Evolutionary conservation across 2,888 invertebrate species (phyloP), one percentile per base, ranked within the genome.

Genomic region (Lymantria monacha): DNA sequence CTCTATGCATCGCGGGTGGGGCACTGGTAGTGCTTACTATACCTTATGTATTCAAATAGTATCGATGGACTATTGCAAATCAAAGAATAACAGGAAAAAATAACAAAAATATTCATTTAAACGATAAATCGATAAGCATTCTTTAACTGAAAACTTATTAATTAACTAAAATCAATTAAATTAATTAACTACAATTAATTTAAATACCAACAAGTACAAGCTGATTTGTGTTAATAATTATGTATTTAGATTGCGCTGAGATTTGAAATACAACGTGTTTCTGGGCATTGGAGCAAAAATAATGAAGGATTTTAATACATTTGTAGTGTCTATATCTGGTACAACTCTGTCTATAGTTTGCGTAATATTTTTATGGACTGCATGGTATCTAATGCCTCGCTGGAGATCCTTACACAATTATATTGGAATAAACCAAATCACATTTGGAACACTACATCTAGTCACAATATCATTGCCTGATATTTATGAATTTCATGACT

Each of bases 391-490:
- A 12, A 38, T 54, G 11, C 48, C 54, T 13, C 44, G 41, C 42
- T 54, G 54, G 54, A 41, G 50, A 12, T 51, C 48, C 0, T 40
- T 51, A 37, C 50, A 45, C 30, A 50, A 54, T 33, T 54, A 51
- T 11, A 48, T 54, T 9, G 46, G 40, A 10, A 12, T 51, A 0
- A 51, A 51, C 36, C 53, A 54, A 42, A 48, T 54, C 11, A 1
- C 47, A 31, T 9, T 10, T 9, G 53, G 47, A 37, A 50, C 49
- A 0, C 11, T 50, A 8, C 47, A 49, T 30, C 13, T 53, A 13
- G 9, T 38, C 1, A 9, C 14, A 1, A 41, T 14, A 12, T 14
- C 7, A 5, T 3, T 38, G 3, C 15, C 14, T 12, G 15, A 12
- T 14, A 14, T 22, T 22, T 22, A 22, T 5, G 22, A 22, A 22